phyloP scores from a whole-genome alignment of 2,888 invertebrate species.

The Ophonus ardosiacus region DNA sequence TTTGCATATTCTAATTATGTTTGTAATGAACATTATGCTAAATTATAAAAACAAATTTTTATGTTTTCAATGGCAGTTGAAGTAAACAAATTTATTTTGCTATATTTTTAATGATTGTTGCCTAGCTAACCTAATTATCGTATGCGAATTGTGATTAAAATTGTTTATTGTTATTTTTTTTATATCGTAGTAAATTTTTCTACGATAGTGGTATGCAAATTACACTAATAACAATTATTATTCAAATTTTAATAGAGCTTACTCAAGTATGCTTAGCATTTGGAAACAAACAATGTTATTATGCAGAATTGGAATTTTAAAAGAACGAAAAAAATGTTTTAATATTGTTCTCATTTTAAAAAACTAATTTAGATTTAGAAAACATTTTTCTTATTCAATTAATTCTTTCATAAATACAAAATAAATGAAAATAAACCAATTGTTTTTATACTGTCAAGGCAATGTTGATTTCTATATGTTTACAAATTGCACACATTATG shows the following conservation, averaged over 20 bases:
- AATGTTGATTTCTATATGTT: too few species aligned
- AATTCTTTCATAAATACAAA: too few species aligned
- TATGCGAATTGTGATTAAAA: neutral
- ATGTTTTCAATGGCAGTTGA: neutral
- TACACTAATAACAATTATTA: neutral
- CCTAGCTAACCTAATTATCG: neutral
- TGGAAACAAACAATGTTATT: neutral
- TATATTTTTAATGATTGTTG: neutral
- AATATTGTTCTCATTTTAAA: too few species aligned
- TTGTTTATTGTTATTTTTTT: neutral
- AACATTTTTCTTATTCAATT: too few species aligned
- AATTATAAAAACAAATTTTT: neutral
- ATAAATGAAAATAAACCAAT: too few species aligned
- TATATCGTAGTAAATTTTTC: neutral
- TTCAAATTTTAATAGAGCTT: neutral
- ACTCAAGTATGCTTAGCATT: neutral
- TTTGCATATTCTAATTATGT: neutral
- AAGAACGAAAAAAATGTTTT: neutral
- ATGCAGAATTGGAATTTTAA: neutral
- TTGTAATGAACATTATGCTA: neutral
- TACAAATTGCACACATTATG: too few species aligned
- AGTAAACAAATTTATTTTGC: neutral
- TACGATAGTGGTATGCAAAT: neutral
- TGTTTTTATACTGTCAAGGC: too few species aligned
- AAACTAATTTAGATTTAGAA: too few species aligned